Conservation (phyloP, 2,888 invertebrate genomes). For the Noctua janthina region DNA sequence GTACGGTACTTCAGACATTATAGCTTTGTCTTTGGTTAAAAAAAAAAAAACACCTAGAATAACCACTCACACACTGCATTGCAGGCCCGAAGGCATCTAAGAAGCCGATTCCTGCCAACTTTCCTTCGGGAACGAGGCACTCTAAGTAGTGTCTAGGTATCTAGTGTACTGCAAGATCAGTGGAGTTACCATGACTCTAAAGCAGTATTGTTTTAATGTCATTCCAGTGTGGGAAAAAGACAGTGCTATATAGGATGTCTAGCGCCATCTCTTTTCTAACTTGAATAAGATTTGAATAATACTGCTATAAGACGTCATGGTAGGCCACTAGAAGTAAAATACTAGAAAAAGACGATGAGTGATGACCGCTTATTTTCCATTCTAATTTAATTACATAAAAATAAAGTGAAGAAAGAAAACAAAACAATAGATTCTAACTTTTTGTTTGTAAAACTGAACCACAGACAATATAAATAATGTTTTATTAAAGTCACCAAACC, state of each 20-base stretch:
- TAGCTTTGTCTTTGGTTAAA: neutral
- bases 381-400: neutral
- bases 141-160: neutral
- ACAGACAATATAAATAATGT: slow-evolving; percentile 33
- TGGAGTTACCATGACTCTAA: neutral
- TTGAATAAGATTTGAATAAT: neutral
- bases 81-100: too few relatives aligned
- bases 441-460: slow-evolving; percentile 4
- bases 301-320: neutral
- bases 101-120: too few relatives aligned
- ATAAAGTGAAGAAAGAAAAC: slow-evolving; percentile 17
- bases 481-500: neutral
- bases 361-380: neutral
- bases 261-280: neutral
- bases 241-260: neutral
- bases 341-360: neutral
- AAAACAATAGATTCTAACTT: neutral
- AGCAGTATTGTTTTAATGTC: neutral
- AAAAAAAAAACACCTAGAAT: neutral
- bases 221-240: neutral
- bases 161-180: neutral
- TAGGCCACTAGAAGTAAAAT: neutral
- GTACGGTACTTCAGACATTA: neutral
- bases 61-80: neutral
- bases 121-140: too few relatives aligned